Base-by-base conservation (phyloP, 2,888 invertebrate species). In the Ditula angustiorana region DNA sequence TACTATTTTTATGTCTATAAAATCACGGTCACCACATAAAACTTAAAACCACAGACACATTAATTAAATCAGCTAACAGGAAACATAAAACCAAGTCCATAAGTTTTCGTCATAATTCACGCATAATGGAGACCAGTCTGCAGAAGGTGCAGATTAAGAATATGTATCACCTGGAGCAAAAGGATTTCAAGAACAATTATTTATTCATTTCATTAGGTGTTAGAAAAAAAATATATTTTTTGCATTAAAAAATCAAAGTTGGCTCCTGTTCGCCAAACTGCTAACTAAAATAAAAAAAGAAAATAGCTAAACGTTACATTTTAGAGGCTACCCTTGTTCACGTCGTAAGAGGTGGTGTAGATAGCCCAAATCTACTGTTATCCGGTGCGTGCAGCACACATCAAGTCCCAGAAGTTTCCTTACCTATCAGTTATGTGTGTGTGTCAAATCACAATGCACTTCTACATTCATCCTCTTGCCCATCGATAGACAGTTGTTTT, bases 81-180 rank as follows among this genome's bases (percentile, higher is more conserved):
- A 64, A 64, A 35, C 58, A 64, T 53, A 59, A 59, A 53, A 59
- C 28, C 8, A 53, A 53, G 23, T 49, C 11, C 28, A 52, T 56
- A 33, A n/a, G 33, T 58, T 64, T 64, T 64, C 58, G 28, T 35
- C 35, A 53, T 58, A 53, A 46, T 58, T 58, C 46, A 26, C 33
- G 28, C 35, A 37, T 24, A 52, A 35, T 46, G 10, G 35, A 26
- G 33, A 63, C 50, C 33, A 57, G 63, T 58, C 58, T 33, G 41
- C 33, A 50, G 16, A 41, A 58, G 33, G 30, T 46, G 33, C 19
- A 41, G 13, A n/a, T n/a, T n/a, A 37, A 41, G 7, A n/a, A 24
- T 26, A 26, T 13, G 23, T 24, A 33, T 11, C n/a, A n/a, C n/a
- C 13, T 33, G 33, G 33, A 33, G n/a, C 3, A 33, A 33, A 33